These are phyloP conservation scores for Agapornis canus DNA, from an alignment of 2,797 vertebrate species.

Conservation along the genomic window DNA sequence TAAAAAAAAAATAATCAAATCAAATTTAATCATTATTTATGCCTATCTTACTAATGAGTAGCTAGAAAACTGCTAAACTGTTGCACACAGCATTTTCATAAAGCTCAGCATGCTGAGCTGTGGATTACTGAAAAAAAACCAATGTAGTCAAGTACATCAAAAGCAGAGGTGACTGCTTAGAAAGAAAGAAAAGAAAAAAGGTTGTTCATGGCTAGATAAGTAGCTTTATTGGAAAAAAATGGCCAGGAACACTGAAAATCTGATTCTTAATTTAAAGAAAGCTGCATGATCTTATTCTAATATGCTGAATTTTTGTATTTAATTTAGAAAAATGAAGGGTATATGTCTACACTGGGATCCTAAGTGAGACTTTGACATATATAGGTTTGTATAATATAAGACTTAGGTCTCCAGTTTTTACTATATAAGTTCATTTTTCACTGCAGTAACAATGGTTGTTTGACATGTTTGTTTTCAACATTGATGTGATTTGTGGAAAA, in stretches of 20 bases:
- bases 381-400: background rate
- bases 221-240: background rate
- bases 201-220: fast-evolving
- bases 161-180: background rate
- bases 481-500: background rate
- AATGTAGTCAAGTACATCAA: background rate
- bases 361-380: background rate
- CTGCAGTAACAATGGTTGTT: background rate
- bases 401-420: background rate
- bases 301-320: background rate
- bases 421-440: background rate
- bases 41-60: background rate
- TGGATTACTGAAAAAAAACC: background rate
- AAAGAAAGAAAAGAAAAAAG: background rate
- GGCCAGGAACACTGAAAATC: background rate
- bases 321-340: background rate
- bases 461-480: background rate
- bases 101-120: background rate
- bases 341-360: background rate
- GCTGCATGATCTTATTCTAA: background rate
- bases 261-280: background rate
- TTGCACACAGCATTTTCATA: background rate
- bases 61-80: background rate
- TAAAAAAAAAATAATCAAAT: background rate
- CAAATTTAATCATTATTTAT: background rate